phyloP scores from a whole-genome alignment of 2,888 invertebrate species.

The Hypsopygia costalis region DNA sequence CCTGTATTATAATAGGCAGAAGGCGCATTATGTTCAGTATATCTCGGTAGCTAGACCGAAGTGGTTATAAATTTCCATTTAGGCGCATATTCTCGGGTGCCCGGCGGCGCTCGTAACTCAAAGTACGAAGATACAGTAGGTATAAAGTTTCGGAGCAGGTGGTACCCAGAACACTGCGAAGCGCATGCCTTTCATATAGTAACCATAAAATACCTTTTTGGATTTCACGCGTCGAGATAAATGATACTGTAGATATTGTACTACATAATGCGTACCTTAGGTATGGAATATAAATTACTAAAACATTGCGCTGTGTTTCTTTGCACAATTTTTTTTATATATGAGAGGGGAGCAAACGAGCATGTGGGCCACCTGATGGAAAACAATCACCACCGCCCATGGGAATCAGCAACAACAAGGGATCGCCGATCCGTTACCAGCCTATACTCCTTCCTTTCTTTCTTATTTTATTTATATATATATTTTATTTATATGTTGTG shows the following conservation, averaged over 20 bases:
- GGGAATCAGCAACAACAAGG: no score
- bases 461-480: no score
- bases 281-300: no score
- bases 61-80: constrained; percentile 60
- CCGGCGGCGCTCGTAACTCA: constrained; percentile 47
- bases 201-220: constrained; percentile 7
- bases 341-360: no score
- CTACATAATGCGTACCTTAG: no score
- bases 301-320: no score
- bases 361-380: no score
- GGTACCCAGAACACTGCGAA: constrained; percentile 22
- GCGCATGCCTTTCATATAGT: constrained; percentile 2
- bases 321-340: no score
- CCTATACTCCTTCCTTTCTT: no score
- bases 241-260: not conserved
- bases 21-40: constrained; percentile 11
- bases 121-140: constrained; percentile 41
- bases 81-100: constrained; percentile 44
- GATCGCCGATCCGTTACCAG: no score
- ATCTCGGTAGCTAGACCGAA: constrained; percentile 28
- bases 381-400: no score
- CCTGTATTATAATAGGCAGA: constrained; percentile 1
- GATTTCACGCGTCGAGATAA: not conserved
- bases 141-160: constrained; percentile 57
- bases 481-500: no score